A percentile compares a stretch with the other conserved stretches of the same genome.
These are phyloP conservation scores for Myotis daubentonii DNA, from an alignment of 2,797 vertebrate species.

Conservation along the genomic window DNA sequence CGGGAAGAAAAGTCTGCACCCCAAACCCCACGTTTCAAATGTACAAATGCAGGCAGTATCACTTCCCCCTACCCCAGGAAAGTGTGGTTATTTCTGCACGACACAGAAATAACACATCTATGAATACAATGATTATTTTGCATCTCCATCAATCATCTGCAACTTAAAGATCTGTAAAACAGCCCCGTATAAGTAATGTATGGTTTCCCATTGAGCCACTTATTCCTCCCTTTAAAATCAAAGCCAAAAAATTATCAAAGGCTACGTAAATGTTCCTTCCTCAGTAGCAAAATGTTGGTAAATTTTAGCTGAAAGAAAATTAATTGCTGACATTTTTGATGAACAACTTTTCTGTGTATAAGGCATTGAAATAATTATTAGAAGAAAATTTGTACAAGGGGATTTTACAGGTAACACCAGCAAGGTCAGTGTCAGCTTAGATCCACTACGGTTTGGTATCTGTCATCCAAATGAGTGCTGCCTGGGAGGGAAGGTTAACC, in stretches of 20 bases:
- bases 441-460: conserved; percentile 79
- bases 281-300: not conserved
- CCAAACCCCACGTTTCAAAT: too few relatives aligned
- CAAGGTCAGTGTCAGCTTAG: conserved; percentile 80
- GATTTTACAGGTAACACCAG: conserved; percentile 61
- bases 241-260: not conserved
- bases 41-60: not conserved
- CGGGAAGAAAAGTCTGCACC: too few relatives aligned
- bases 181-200: not conserved
- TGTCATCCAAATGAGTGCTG: conserved; percentile 78
- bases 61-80: not conserved
- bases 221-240: not conserved
- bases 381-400: conserved; percentile 64
- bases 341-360: conserved; percentile 12
- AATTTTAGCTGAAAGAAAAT: conserved; percentile 45
- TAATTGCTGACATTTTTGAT: conserved; percentile 31
- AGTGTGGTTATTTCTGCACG: not conserved
- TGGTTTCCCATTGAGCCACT: not conserved
- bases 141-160: not conserved
- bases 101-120: not conserved
- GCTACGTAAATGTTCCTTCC: not conserved
- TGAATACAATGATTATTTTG: not conserved
- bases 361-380: conserved; percentile 69
- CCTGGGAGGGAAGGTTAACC: conserved; percentile 61
- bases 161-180: not conserved